These are phyloP conservation scores for Gymnopithys bicolor DNA, from an alignment of 2,797 vertebrate genomes.

Conservation along the genomic window DNA sequence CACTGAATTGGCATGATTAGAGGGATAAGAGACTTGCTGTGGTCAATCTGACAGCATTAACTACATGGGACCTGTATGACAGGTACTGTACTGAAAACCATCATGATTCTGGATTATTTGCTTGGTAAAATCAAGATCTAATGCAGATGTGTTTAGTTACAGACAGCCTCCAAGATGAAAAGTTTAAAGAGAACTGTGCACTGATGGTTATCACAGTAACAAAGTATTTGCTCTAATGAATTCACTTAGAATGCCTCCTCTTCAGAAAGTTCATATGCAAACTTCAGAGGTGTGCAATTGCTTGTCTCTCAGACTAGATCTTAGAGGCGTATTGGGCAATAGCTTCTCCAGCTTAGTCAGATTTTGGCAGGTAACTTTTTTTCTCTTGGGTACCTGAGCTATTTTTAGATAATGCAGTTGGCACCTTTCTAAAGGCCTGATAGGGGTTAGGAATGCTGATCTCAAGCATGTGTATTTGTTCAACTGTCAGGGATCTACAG, in stretches of 20 bases:
- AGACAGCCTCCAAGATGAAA: background rate
- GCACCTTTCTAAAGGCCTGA: background rate
- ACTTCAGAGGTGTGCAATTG: background rate
- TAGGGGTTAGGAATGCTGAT: conserved; percentile 45
- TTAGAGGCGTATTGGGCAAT: background rate
- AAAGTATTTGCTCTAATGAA: background rate
- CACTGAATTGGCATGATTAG: background rate
- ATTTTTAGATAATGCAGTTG: conserved; percentile 52
- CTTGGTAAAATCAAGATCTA: background rate
- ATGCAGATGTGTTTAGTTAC: background rate
- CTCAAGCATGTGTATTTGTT: background rate
- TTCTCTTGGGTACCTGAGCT: conserved; percentile 16
- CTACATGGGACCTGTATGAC: background rate
- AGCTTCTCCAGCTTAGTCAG: conserved; percentile 6
- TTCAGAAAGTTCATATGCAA: background rate
- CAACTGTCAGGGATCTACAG: background rate
- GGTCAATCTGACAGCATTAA: background rate
- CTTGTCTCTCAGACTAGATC: background rate
- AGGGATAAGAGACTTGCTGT: background rate
- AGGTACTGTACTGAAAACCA: background rate
- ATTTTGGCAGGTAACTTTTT: conserved; percentile 34
- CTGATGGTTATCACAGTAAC: background rate
- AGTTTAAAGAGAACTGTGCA: background rate
- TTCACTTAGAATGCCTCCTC: background rate
- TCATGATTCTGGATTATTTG: background rate